Base-by-base conservation (phyloP, 1,140 invertebrate genomes). In the Lucilia sericata region DNA sequence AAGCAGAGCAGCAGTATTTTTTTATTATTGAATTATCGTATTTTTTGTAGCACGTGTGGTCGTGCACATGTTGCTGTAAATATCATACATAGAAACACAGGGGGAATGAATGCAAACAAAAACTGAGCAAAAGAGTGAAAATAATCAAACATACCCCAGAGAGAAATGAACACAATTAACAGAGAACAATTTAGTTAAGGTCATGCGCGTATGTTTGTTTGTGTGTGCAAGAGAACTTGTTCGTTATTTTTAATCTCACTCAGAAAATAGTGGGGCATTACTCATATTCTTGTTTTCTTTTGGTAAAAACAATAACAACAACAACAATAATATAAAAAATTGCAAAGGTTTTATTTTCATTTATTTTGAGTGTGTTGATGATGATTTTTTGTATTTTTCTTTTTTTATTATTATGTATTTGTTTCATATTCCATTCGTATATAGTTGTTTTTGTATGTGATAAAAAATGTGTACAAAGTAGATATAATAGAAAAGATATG, bases 21-120 rank as follows among this genome's bases (percentile, higher is more conserved):
- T 25, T 80, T n/a, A 49, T 80, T 49, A 80, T 80, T 80, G 76
- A 82, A 82, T 70, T 82, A 70, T 82, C 82, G 82, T 70, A 82
- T 80, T 88, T 88, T 88, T 88, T 88, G 88, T 88, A 89, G 88
- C 88, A 89, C 88, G 88, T 89, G 88, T 89, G 88, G 88, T 89
- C 88, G 88, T 89, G 88, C 88, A 89, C 88, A 89, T 89, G 88
- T 89, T 89, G 88, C 88, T 89, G 82, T 70, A 49, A 49, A 80
- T 25, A 49, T 19, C 19, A 80, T 21, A 80, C 76, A 49, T 49
- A 80, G 42, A 49, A 80, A 80, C 42, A 80, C 13, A 12, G 21
- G 49, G n/a, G 81, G 17, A 2, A 25, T 42, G 10, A 55, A 19
- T 34, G 34, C 5, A 17, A 55, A 19, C 55, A 49, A 82, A n/a